Evolutionary conservation across 2,113 vertebrate species (phyloP), one percentile per base, ranked within the genome.

Genomic region (Motacilla alba): DNA sequence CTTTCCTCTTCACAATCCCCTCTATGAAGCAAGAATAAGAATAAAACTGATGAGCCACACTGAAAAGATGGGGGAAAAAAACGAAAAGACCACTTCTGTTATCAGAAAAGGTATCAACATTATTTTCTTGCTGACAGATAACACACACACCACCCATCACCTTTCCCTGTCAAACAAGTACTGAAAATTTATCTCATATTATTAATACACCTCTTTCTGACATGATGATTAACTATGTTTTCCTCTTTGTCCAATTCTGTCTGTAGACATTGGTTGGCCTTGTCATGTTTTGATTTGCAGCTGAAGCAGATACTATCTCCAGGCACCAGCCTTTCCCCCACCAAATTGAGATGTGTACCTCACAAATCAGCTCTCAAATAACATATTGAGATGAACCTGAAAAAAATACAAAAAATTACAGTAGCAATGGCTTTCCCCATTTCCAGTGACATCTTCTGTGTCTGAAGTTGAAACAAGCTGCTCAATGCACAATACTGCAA

Each of bases 121-220:
- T 67, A 21, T 64, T 91, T 93, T 70, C 49, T 59, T 81, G 11
- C 24, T 89, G n/a, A 64, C 35, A 59, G 17, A 39, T n/a, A 74
- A 64, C 3, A 13, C 12, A 30, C 15, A 33, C 4, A 15, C 33
- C 5, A 4, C 16, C 33, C 1, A 0, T 76, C 9, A 4, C 19
- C 28, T 39, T 60, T 24, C 4, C 4, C 21, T 3, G 0, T 9
- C 2, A 52, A 64, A 56, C 1, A 82, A 56, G 11, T 47, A 60
- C 31, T 62, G 41, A 68, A 91, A 72, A 91, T 78, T 30, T 62
- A 13, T 52, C 31, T 67, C 8, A 4, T n/a, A 21, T 66, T 66
- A 60, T 31, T 24, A 73, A 30, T 47, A 28, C 4, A 47, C 7
- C 7, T 75, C 13, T 16, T 89, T 68, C 50, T 91, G 66, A 44